A percentile compares a stretch with the other conserved stretches of the same genome.
Evolutionary conservation across 2,797 vertebrate genomes (phyloP).

Genomic region (Leuciscus waleckii): DNA sequence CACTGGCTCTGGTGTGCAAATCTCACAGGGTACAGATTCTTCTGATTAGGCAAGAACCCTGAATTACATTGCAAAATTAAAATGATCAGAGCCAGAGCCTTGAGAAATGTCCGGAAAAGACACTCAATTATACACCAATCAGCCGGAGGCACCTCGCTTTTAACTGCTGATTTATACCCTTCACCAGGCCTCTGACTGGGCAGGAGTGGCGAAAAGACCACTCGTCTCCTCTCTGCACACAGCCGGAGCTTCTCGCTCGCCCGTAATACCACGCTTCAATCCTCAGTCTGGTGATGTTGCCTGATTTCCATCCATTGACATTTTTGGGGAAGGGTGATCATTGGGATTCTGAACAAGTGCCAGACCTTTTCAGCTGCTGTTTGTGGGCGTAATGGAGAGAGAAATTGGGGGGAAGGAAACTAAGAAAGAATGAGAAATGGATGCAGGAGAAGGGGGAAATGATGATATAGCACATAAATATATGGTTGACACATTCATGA

Average conservation of each 20-base stretch:
- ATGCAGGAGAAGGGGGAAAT: neutral
- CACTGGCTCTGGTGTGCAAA: slow-evolving; percentile 2
- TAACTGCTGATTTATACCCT: slow-evolving; percentile 59
- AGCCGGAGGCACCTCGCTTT: slow-evolving; percentile 51
- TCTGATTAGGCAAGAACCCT: slow-evolving; percentile 63
- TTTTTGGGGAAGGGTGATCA: slow-evolving; percentile 52
- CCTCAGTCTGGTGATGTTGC: neutral
- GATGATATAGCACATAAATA: neutral
- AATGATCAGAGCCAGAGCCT: slow-evolving; percentile 55
- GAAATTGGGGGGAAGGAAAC: neutral
- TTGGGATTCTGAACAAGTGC: slow-evolving; percentile 53
- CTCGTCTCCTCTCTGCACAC: slow-evolving; percentile 17
- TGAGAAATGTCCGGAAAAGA: slow-evolving; percentile 56
- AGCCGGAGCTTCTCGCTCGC: slow-evolving; percentile 35
- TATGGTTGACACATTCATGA: neutral
- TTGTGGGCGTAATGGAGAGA: slow-evolving; percentile 36
- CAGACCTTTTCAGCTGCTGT: slow-evolving; percentile 50
- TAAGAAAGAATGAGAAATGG: neutral
- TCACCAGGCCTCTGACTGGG: slow-evolving; percentile 50
- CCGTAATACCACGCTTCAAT: slow-evolving; percentile 43
- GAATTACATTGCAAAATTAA: slow-evolving; percentile 57
- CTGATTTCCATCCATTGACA: slow-evolving; percentile 57
- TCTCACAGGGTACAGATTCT: slow-evolving; percentile 37
- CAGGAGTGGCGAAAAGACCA: slow-evolving; percentile 18
- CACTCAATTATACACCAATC: slow-evolving; percentile 62